Evolutionary conservation across 2,113 vertebrate genomes (phyloP), one percentile per base, ranked within the genome.

Genomic region (Alligator mississippiensis): DNA sequence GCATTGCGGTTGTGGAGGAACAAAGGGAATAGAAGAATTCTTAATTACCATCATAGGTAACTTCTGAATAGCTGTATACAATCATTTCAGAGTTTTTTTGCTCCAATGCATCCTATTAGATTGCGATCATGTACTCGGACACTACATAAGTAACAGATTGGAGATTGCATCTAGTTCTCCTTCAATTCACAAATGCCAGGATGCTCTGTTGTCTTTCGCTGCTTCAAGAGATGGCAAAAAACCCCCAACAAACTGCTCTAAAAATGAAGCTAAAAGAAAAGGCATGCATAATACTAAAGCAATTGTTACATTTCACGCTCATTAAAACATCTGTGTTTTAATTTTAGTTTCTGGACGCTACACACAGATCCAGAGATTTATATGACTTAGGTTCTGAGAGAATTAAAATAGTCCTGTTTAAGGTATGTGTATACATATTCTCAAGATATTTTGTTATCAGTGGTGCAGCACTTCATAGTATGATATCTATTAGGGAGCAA

Each of bases 81-180:
- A 94, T 93, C 89, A 97, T 81, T 94, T 77, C 75, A 88, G 88
- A 95, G 92, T 96, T 96, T 97, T 94, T 90, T 93, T 96, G 89
- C 78, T 66, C 95, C 88, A 95, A 95, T 95, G 79, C 64, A 90
- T 96, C 82, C 88, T 96, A 92, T 92, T 96, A 97, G 79, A 85
- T 86, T 85, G 80, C 34, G 94, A 81, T 93, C 59, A 75, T 55
- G 59, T 38, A 59, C 84, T 90, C 90, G 89, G 81, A 77, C 1
- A 12, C 64, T 88, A 79, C 14, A 6, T 61, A 92, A 91, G 88
- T 83, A 80, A 59, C 60, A 90, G 68, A 91, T 75, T 19, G 57
- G 70, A 93, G 82, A 96, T 78, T 93, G 80, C 82, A 94, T 86
- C 77, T 84, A 38, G 83, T 47, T 85, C 91, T 91, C 84, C 70